Conservation (phyloP, 2,888 invertebrate genomes). For the Papilio demoleus region DNA sequence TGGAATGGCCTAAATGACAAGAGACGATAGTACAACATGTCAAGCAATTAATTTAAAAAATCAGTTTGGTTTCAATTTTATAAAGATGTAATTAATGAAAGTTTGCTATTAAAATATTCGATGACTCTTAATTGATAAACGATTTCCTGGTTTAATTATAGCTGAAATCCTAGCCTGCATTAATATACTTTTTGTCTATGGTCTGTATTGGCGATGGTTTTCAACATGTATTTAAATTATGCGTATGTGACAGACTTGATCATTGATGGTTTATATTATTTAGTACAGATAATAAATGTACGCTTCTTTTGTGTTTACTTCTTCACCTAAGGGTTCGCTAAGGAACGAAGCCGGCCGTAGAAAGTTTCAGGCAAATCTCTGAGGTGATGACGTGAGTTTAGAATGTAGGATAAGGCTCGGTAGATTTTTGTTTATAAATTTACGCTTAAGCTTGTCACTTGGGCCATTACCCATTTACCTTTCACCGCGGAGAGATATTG, state of each 20-base stretch:
- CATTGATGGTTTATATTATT: not conserved
- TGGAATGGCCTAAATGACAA: slow-evolving; percentile 51
- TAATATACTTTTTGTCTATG: too few species aligned
- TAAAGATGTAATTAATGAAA: not conserved
- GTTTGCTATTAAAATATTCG: not conserved
- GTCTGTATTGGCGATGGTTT: too few species aligned
- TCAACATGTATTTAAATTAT: not conserved
- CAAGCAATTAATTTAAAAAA: not conserved
- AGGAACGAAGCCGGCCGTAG: too few species aligned
- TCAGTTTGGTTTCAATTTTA: not conserved
- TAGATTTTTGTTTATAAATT: too few species aligned
- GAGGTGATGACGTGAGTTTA: too few species aligned
- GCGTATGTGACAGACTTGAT: too few species aligned
- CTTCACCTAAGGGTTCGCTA: too few species aligned
- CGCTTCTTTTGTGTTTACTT: too few species aligned
- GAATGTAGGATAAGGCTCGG: too few species aligned
- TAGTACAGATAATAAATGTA: not conserved
- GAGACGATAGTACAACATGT: slow-evolving; percentile 12
- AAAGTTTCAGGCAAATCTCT: too few species aligned
- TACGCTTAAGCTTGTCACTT: slow-evolving; percentile 45
- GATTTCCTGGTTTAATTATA: too few species aligned
- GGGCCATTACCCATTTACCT: slow-evolving; percentile 68
- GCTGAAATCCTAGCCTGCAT: too few species aligned
- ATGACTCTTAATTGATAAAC: not conserved
- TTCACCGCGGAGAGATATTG: slow-evolving; percentile 83